Evolutionary conservation across 2,888 invertebrate species (phyloP).

Genomic region (Cynaeus angustus): DNA sequence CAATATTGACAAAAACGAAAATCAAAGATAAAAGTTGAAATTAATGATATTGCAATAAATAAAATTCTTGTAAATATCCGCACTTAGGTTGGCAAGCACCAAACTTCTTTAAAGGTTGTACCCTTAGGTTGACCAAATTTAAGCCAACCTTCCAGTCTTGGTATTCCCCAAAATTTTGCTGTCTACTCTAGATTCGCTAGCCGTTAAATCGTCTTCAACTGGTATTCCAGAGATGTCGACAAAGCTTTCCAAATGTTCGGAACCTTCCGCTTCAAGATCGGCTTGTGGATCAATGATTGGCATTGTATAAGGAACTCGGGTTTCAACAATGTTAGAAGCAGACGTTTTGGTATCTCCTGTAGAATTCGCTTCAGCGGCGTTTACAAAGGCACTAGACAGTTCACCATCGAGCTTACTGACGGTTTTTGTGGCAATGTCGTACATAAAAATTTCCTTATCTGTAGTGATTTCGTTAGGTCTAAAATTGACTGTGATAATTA

Average conservation of each 20-base stretch:
- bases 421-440: slow-evolving; percentile 82
- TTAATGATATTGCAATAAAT: slow-evolving; percentile 40
- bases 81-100: not conserved
- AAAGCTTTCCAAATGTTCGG: slow-evolving; percentile 63
- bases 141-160: slow-evolving; percentile 32
- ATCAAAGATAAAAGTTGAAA: slow-evolving; percentile 19
- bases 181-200: slow-evolving; percentile 46
- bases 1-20: slow-evolving; percentile 27
- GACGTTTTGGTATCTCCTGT: slow-evolving; percentile 65
- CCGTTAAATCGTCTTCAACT: slow-evolving; percentile 58
- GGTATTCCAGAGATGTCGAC: slow-evolving; percentile 60
- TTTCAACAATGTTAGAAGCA: slow-evolving; percentile 65
- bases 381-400: slow-evolving; percentile 88
- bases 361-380: slow-evolving; percentile 90
- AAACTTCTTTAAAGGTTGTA: slow-evolving; percentile 25
- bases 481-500: slow-evolving; percentile 14
- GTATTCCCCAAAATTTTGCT: slow-evolving; percentile 14
- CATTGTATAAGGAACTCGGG: slow-evolving; percentile 58
- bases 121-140: slow-evolving; percentile 1
- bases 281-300: slow-evolving; percentile 25
- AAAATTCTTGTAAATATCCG: slow-evolving; percentile 29
- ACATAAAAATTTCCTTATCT: slow-evolving; percentile 90
- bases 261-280: slow-evolving; percentile 61
- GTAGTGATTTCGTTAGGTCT: slow-evolving; percentile 63
- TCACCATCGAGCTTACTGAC: slow-evolving; percentile 88